These are phyloP conservation scores for Borostomias antarcticus DNA, from an alignment of 2,797 vertebrate genomes.

Conservation along the genomic window DNA sequence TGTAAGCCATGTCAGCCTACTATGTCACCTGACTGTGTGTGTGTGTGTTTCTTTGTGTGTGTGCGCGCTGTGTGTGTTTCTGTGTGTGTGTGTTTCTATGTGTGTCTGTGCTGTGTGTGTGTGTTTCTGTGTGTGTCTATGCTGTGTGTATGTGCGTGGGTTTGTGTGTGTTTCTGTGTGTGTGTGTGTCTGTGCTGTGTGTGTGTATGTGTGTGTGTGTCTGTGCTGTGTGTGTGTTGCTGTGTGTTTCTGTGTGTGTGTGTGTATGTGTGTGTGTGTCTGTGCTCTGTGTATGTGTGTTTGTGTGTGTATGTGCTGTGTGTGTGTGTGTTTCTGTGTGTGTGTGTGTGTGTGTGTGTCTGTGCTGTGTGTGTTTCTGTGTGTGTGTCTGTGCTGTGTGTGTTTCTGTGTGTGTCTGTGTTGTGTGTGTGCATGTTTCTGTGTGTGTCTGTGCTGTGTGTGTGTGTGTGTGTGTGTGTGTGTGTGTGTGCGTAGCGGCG, in stretches of 20 bases:
- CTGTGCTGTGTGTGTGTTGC: background rate
- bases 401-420: no score
- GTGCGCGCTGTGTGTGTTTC: background rate
- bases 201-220: constrained; percentile 3
- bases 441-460: background rate
- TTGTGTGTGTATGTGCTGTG: background rate
- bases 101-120: no score
- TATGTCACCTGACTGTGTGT: background rate
- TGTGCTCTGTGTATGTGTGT: background rate
- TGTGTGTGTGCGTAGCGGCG: constrained; percentile 75
- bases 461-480: constrained; percentile 20
- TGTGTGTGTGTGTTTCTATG: background rate
- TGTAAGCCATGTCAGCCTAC: background rate
- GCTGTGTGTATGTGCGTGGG: background rate
- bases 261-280: background rate
- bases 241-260: background rate
- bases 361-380: background rate
- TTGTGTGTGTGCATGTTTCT: background rate
- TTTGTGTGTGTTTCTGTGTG: background rate
- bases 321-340: background rate
- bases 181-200: background rate
- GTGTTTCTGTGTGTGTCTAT: no score
- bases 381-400: background rate
- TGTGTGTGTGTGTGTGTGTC: background rate
- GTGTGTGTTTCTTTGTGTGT: background rate